These are phyloP conservation scores for Borostomias antarcticus DNA, from an alignment of 2,797 vertebrate species.

Conservation along the genomic window DNA sequence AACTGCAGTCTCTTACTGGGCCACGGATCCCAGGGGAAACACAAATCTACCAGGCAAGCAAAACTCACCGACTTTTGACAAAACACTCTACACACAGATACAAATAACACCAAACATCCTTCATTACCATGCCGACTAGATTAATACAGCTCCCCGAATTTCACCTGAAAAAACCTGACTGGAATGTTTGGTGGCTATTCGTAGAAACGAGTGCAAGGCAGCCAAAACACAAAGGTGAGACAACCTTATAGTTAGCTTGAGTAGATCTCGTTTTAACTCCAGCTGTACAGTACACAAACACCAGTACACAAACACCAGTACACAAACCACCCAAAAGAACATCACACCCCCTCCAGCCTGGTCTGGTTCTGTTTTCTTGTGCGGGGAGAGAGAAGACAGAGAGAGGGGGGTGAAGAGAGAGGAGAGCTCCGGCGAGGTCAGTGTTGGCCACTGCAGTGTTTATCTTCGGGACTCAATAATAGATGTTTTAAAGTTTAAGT, in stretches of 20 bases:
- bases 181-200: conserved; percentile 64
- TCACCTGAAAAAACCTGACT: conserved; percentile 70
- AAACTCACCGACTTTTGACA: conserved; percentile 81
- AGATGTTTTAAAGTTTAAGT: conserved; percentile 99
- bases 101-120: conserved; percentile 72
- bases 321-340: background rate
- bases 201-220: conserved; percentile 26
- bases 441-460: conserved; percentile 86
- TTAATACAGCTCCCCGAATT: conserved; percentile 67
- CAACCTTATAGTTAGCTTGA: too few species aligned
- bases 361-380: background rate
- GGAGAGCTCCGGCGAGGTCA: conserved; percentile 86
- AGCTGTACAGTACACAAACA: background rate
- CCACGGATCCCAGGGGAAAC: conserved; percentile 73
- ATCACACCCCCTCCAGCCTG: background rate
- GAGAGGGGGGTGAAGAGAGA: conserved; percentile 61
- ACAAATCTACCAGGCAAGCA: conserved; percentile 79
- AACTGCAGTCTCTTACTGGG: conserved; percentile 81
- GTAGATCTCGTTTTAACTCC: too few species aligned
- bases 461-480: conserved; percentile 89
- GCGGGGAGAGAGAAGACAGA: conserved; percentile 57
- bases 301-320: too few species aligned
- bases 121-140: conserved; percentile 63
- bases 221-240: conserved; percentile 26
- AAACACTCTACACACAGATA: conserved; percentile 77